These are phyloP conservation scores for Stegastes partitus DNA, from an alignment of 2,113 vertebrate species.

Conservation along the genomic window DNA sequence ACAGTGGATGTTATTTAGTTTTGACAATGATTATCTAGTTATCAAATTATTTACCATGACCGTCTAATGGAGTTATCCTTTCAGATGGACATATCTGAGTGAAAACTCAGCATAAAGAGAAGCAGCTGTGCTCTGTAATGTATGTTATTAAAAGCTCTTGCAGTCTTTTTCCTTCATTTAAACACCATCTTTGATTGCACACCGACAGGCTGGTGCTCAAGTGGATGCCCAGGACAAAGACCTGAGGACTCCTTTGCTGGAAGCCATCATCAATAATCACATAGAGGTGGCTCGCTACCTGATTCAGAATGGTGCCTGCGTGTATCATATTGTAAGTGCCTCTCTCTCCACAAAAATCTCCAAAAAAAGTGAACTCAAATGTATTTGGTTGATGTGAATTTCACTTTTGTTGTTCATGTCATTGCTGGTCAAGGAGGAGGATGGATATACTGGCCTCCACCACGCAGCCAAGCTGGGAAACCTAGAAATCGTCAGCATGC, in stretches of 20 bases:
- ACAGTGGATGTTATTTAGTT: no score
- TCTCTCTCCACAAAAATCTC: not conserved
- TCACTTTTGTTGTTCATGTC: not conserved
- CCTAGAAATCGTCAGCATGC: constrained; percentile 89
- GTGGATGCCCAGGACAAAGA: constrained; percentile 91
- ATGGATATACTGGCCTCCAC: constrained; percentile 93
- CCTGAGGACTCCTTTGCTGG: constrained; percentile 90
- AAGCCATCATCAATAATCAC: constrained; percentile 91
- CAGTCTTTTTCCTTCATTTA: not conserved
- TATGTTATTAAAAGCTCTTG: no score
- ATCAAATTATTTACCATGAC: no score
- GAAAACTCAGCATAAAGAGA: no score
- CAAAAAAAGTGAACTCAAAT: not conserved
- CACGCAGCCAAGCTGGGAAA: constrained; percentile 93
- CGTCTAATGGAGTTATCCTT: no score
- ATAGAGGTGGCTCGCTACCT: constrained; percentile 89
- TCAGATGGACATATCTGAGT: no score
- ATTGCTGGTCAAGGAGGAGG: constrained; percentile 86
- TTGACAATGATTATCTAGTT: no score
- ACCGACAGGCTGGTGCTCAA: constrained; percentile 89
- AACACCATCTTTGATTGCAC: constrained; percentile 14
- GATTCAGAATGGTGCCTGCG: constrained; percentile 88
- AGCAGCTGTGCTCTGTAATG: no score
- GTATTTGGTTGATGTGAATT: not conserved
- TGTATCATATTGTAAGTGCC: constrained; percentile 87